Evolutionary conservation across 2,113 vertebrate species (phyloP).

Genomic region (Etia nguti): DNA sequence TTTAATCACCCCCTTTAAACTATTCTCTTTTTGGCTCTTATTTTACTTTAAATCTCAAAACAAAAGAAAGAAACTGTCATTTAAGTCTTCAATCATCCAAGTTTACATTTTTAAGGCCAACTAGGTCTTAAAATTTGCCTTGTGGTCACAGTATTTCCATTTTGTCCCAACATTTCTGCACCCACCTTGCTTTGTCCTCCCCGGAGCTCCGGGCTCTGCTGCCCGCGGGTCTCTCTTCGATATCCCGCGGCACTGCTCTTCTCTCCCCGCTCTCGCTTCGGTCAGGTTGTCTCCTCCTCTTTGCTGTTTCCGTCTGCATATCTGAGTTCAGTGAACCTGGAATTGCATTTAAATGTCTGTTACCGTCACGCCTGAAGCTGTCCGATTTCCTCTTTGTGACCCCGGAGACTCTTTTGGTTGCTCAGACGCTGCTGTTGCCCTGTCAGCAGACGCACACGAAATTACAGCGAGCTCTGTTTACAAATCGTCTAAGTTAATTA

Average conservation of each 20-base stretch:
- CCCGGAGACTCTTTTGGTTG: background rate
- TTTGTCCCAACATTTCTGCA: background rate
- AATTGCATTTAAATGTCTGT: background rate
- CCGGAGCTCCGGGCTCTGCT: background rate
- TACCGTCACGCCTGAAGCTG: background rate
- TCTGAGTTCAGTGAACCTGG: background rate
- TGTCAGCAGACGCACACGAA: conserved; percentile 5
- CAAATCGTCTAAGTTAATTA: background rate
- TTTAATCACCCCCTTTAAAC: accelerated
- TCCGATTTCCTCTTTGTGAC: background rate
- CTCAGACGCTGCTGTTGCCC: conserved; percentile 6
- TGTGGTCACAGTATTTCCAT: background rate
- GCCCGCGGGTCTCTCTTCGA: background rate
- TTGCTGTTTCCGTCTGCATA: conserved; percentile 28
- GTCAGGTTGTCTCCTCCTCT: background rate
- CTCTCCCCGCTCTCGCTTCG: background rate
- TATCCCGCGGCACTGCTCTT: background rate
- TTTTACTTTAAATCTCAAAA: background rate
- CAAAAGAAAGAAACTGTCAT: accelerated
- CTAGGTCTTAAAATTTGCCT: background rate
- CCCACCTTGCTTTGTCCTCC: conserved; percentile 35
- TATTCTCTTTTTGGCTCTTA: background rate
- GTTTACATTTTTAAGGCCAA: background rate
- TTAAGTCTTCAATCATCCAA: background rate
- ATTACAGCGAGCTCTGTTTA: background rate